Evolutionary conservation across 2,888 invertebrate genomes (phyloP).

Genomic region (Sericinus montela): DNA sequence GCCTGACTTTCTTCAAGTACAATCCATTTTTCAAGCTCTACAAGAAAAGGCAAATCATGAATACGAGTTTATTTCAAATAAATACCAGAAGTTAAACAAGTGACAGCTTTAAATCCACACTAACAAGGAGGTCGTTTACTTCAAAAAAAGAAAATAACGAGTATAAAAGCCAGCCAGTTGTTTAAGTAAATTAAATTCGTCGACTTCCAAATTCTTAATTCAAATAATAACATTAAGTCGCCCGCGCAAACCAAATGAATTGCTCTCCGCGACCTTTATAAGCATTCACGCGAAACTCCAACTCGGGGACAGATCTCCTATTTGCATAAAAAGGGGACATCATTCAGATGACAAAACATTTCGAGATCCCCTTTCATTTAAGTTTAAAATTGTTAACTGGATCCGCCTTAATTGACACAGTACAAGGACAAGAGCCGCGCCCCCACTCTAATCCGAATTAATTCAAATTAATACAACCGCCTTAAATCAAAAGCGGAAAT

Average conservation of each 20-base stretch:
- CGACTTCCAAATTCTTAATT: conserved; percentile 61
- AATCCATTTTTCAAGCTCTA: conserved; percentile 13
- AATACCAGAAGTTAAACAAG: conserved; percentile 7
- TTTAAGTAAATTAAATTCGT: conserved; percentile 55
- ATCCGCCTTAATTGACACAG: conserved; percentile 59
- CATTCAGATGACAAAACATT: conserved; percentile 69
- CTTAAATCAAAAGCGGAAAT: conserved; percentile 34
- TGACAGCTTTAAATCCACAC: conserved; percentile 14
- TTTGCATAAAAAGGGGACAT: conserved; percentile 73
- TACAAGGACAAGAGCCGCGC: conserved; percentile 32
- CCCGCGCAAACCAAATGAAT: conserved; percentile 50
- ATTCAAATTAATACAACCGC: conserved; percentile 54
- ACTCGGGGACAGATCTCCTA: conserved; percentile 43
- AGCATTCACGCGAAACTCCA: conserved; percentile 50
- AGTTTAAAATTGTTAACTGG: conserved; percentile 67
- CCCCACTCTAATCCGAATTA: conserved; percentile 49
- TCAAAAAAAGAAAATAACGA: conserved; percentile 10
- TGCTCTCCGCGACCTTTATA: conserved; percentile 45
- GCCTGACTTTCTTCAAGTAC: conserved; percentile 2
- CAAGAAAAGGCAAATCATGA: conserved; percentile 3
- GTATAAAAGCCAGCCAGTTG: conserved; percentile 37
- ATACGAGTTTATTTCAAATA: conserved; percentile 11
- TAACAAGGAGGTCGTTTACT: conserved; percentile 13
- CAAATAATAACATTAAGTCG: conserved; percentile 62
- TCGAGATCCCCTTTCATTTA: conserved; percentile 65